These are phyloP conservation scores for Athene cunicularia DNA, from an alignment of 2,113 vertebrate species.

Conservation along the genomic window DNA sequence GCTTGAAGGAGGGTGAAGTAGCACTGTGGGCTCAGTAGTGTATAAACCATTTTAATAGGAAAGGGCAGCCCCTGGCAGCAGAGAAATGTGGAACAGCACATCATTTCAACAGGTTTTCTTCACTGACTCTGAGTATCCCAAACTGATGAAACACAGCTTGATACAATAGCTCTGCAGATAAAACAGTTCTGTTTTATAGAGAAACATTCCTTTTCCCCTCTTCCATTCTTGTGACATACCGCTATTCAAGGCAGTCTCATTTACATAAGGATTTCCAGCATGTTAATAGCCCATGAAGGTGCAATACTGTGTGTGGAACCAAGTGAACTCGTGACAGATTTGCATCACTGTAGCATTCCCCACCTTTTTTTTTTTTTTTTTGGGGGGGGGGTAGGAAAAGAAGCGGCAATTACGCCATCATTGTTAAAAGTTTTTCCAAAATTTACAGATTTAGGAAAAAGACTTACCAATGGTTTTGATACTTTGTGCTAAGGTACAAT, in stretches of 20 bases:
- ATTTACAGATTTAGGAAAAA: background rate
- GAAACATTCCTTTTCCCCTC: background rate
- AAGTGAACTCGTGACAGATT: background rate
- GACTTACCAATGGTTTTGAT: background rate
- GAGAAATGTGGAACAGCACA: background rate
- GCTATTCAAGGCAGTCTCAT: background rate
- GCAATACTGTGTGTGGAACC: background rate
- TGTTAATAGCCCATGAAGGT: background rate
- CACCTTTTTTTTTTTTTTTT: too few relatives aligned
- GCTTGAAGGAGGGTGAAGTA: background rate
- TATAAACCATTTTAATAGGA: background rate
- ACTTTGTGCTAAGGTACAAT: background rate
- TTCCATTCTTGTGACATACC: background rate
- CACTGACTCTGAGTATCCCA: background rate
- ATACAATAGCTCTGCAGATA: background rate
- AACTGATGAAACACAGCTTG: background rate
- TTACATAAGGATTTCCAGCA: background rate
- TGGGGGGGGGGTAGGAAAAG: background rate
- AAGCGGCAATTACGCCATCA: background rate
- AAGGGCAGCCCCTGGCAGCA: background rate
- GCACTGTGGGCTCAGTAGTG: background rate
- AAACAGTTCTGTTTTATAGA: background rate
- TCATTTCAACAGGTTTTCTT: background rate
- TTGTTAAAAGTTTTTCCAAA: background rate
- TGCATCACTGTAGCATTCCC: background rate